A percentile compares a stretch with the other conserved stretches of the same genome.
Evolutionary conservation across 35 echinoderm and acorn worm species (phyloP).

Genomic region (Anneissia japonica): DNA sequence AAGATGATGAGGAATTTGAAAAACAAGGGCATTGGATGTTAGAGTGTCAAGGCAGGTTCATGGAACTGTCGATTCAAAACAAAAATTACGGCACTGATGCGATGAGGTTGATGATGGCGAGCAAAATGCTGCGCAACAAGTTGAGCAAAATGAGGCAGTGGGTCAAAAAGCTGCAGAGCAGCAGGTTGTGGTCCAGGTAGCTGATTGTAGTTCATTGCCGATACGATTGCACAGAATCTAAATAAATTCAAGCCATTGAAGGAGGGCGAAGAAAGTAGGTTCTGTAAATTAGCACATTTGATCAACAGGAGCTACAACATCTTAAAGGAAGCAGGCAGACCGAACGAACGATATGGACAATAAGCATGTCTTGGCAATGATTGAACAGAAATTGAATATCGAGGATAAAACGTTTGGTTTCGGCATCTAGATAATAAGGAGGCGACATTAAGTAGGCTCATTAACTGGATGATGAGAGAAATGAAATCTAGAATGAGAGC

Average conservation of each 20-base stretch:
- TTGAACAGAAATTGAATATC: constrained; percentile 12
- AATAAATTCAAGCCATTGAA: constrained; percentile 6
- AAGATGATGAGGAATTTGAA: constrained; percentile 45
- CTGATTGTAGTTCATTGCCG: constrained; percentile 22
- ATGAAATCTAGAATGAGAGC: constrained; percentile 34
- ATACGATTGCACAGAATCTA: constrained; percentile 38
- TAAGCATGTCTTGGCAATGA: constrained; percentile 26
- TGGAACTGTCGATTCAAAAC: not conserved
- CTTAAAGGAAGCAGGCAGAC: constrained; percentile 6
- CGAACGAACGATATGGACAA: not conserved
- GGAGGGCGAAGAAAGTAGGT: constrained; percentile 13
- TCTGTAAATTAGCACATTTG: constrained; percentile 30
- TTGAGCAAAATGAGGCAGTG: not conserved
- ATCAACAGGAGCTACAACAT: constrained; percentile 34
- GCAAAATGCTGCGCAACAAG: too few relatives aligned
- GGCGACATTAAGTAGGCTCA: constrained; percentile 8
- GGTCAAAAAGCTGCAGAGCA: not conserved
- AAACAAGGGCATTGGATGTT: constrained; percentile 16
- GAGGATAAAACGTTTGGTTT: constrained; percentile 46
- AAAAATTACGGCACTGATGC: not conserved
- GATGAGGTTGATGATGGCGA: not conserved
- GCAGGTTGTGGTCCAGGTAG: not conserved
- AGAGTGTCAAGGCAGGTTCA: constrained; percentile 22
- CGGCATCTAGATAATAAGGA: not conserved
- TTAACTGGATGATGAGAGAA: constrained; percentile 33